phyloP scores from a whole-genome alignment of 1,140 invertebrate genomes.

The Parasteatoda tepidariorum region DNA sequence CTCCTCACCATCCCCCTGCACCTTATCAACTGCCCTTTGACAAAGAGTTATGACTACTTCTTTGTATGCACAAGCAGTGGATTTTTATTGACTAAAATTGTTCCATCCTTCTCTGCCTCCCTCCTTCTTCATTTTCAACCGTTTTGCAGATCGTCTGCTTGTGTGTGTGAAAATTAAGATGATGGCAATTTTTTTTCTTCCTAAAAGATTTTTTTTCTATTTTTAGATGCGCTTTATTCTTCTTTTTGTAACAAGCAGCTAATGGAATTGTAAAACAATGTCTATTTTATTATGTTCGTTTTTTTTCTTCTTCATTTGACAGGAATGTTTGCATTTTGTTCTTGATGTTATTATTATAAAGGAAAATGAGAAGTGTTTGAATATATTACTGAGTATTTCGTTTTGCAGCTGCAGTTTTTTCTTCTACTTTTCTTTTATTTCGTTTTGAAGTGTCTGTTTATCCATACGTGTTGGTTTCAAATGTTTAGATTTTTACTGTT shows the following conservation, averaged over 20 bases:
- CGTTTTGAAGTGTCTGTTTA: too few species aligned
- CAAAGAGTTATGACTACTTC: slow-evolving; percentile 55
- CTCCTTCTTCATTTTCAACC: not conserved
- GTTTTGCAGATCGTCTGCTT: slow-evolving; percentile 15
- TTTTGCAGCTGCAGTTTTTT: too few species aligned
- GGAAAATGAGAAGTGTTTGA: too few species aligned
- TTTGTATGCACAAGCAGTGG: slow-evolving; percentile 22
- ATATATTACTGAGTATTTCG: too few species aligned
- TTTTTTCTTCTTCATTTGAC: not conserved
- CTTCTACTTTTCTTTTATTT: too few species aligned
- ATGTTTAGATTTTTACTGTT: too few species aligned
- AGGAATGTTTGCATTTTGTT: too few species aligned
- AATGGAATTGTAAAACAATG: not conserved
- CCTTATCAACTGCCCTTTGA: slow-evolving; percentile 58
- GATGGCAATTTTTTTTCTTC: slow-evolving; percentile 33
- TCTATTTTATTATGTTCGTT: not conserved
- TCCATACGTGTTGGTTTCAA: too few species aligned
- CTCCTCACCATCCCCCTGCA: not conserved
- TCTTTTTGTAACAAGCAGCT: too few species aligned
- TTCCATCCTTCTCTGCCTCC: not conserved
- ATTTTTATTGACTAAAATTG: slow-evolving; percentile 49
- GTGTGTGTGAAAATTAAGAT: slow-evolving; percentile 30
- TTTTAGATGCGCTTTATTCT: not conserved
- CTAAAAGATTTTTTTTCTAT: slow-evolving; percentile 12
- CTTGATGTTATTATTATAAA: too few species aligned